Percentiles rank a stretch among this genome's conserved stretches.
These are phyloP conservation scores for Falco berigora DNA, from an alignment of 2,797 vertebrate species.

Conservation along the genomic window DNA sequence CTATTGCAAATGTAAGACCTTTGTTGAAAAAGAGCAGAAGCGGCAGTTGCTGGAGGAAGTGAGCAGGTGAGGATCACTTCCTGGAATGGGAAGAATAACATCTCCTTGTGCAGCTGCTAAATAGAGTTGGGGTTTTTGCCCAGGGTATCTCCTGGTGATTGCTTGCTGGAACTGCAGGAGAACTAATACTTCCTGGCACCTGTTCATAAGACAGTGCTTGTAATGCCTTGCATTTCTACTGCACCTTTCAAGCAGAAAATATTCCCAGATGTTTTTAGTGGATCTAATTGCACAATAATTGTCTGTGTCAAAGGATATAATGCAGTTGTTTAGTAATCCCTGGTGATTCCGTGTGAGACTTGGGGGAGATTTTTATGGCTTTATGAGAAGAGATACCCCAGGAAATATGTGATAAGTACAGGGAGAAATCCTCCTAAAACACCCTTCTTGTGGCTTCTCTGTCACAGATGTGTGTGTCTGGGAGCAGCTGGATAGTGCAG, in stretches of 20 bases:
- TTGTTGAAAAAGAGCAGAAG: background rate
- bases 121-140: background rate
- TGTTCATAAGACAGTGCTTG: background rate
- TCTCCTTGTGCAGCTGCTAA: background rate
- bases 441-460: background rate
- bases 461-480: background rate
- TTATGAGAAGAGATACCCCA: background rate
- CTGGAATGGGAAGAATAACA: background rate
- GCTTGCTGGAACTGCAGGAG: background rate
- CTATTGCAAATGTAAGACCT: background rate
- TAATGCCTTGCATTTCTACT: background rate
- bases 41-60: background rate
- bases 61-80: background rate
- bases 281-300: background rate
- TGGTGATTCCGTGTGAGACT: background rate
- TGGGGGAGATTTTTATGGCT: background rate
- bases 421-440: background rate
- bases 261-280: background rate
- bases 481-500: background rate
- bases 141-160: background rate
- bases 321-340: background rate
- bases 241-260: constrained; percentile 7
- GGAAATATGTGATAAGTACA: background rate
- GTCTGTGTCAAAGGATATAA: background rate
- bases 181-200: background rate